phyloP scores from a whole-genome alignment of 1,140 invertebrate species.

The Diplogasteroides magnus region DNA sequence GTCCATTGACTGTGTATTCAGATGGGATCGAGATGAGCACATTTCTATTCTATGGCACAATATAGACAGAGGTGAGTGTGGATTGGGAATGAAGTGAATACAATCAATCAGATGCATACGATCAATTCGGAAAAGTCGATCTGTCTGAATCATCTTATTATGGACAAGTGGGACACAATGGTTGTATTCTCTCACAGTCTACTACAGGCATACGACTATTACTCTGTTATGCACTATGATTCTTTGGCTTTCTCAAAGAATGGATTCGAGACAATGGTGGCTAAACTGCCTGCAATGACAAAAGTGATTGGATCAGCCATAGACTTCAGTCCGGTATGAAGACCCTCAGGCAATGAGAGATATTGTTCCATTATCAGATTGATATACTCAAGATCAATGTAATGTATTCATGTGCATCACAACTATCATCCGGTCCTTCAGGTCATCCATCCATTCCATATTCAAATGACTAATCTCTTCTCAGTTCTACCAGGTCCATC shows the following conservation, averaged over 20 bases:
- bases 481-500: no score
- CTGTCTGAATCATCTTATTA: slow-evolving; percentile 49
- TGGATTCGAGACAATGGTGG: slow-evolving; percentile 49
- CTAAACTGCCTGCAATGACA: slow-evolving; percentile 48
- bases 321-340: slow-evolving; percentile 51
- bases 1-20: slow-evolving; percentile 15
- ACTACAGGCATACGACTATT: slow-evolving; percentile 12
- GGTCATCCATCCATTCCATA: no score
- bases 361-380: slow-evolving; percentile 11
- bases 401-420: slow-evolving; percentile 45
- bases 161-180: slow-evolving; percentile 49
- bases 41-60: slow-evolving; percentile 65
- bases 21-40: slow-evolving; percentile 66
- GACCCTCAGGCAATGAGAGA: no score
- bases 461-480: no score
- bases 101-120: slow-evolving; percentile 42
- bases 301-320: slow-evolving; percentile 49
- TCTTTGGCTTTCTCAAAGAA: slow-evolving; percentile 50
- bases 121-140: slow-evolving; percentile 50
- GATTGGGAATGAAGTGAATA: background rate
- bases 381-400: slow-evolving; percentile 49
- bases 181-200: no score
- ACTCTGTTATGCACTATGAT: slow-evolving; percentile 43
- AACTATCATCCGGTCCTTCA: no score
- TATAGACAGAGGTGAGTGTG: slow-evolving; percentile 61